Evolutionary conservation across 2,113 vertebrate species (phyloP).

Genomic region (Vidua chalybeata): DNA sequence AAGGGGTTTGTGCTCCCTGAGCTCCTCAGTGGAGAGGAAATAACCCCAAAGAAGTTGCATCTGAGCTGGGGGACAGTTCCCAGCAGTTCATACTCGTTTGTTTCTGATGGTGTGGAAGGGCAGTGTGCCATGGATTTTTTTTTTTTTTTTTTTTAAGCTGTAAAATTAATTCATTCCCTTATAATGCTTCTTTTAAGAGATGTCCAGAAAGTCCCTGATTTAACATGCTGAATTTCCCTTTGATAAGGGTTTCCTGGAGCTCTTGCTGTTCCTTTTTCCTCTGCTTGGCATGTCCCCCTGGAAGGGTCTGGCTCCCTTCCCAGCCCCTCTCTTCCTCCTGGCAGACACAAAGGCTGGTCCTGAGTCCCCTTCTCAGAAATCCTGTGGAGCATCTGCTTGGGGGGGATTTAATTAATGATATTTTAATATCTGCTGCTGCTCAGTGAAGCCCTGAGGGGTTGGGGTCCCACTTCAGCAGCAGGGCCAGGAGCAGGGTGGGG

Average conservation of each 20-base stretch:
- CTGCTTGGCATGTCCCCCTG: background rate
- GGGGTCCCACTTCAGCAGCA: background rate
- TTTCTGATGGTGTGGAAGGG: too few relatives aligned
- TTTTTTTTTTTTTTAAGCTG: background rate
- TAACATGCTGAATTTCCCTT: background rate
- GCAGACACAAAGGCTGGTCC: background rate
- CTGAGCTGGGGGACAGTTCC: background rate
- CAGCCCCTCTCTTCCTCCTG: background rate
- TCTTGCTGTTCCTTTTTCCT: background rate
- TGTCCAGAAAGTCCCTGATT: background rate
- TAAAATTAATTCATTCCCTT: background rate
- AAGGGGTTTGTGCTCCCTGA: background rate
- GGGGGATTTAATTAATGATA: background rate
- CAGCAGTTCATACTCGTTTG: background rate
- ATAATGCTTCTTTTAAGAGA: background rate
- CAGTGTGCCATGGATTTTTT: accelerated
- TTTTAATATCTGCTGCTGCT: background rate
- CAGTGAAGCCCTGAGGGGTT: background rate
- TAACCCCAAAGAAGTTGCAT: background rate
- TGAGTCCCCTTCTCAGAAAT: background rate
- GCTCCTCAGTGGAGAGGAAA: background rate
- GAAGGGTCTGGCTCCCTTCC: background rate
- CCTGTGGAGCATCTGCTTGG: background rate
- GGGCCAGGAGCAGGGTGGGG: background rate
- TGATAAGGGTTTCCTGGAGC: background rate